A percentile compares a stretch with the other conserved stretches of the same genome.
These are phyloP conservation scores for Dysidea cf. avara DNA, from an alignment of 37 sponge, comb jelly and placozoan species.

Conservation along the genomic window DNA sequence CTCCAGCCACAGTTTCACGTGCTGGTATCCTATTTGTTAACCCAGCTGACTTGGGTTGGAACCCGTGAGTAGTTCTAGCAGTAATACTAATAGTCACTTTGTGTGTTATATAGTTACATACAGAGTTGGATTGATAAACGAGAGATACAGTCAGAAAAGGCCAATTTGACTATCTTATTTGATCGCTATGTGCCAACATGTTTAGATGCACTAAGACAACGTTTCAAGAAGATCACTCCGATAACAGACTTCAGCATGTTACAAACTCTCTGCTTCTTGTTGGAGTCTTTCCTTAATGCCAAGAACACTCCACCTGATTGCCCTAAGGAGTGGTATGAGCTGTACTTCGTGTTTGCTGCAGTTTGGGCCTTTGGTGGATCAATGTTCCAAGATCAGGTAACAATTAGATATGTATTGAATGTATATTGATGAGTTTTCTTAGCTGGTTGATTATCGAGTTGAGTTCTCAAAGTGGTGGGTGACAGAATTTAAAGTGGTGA, in stretches of 20 bases:
- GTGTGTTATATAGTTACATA: conserved; percentile 70
- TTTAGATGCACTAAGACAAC: conserved; percentile 77
- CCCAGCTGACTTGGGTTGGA: conserved; percentile 96
- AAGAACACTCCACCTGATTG: conserved; percentile 94
- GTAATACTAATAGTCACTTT: background rate
- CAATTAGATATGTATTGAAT: no score
- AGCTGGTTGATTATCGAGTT: conserved; percentile 94
- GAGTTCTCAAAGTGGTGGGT: conserved; percentile 99
- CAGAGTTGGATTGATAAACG: conserved; percentile 97
- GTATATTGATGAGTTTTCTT: conserved; percentile 1
- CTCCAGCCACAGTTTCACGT: conserved; percentile 97
- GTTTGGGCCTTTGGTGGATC: conserved; percentile 99
- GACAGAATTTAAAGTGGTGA: conserved; percentile 93
- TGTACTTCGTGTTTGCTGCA: conserved; percentile 99
- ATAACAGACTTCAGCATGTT: conserved; percentile 94
- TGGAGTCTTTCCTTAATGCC: conserved; percentile 89
- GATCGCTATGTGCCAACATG: conserved; percentile 95
- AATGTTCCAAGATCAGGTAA: conserved; percentile 99
- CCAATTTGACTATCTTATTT: conserved; percentile 95
- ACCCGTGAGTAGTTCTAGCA: conserved; percentile 70
- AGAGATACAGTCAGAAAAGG: conserved; percentile 93
- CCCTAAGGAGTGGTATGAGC: conserved; percentile 95
- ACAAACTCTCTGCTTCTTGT: conserved; percentile 97
- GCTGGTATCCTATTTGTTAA: conserved; percentile 98
- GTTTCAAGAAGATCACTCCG: conserved; percentile 99